Conservation (phyloP, 2,113 vertebrate genomes). For the Murina feae region DNA sequence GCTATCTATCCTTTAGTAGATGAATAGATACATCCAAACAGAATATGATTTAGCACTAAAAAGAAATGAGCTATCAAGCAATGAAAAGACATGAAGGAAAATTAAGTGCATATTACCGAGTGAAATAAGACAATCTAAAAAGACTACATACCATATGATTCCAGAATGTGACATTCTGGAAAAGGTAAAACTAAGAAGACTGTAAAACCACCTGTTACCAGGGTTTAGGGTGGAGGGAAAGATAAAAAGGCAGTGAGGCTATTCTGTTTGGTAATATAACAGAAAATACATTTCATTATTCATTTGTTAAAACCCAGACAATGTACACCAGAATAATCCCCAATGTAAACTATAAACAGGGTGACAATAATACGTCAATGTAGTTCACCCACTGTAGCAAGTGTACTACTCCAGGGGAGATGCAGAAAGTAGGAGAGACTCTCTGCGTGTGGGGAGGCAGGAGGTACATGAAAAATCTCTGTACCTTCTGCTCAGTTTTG, state of each 20-base stretch:
- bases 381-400: not conserved
- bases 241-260: not conserved
- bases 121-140: conserved; percentile 1
- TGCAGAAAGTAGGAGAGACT: not conserved
- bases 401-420: not conserved
- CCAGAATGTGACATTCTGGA: not conserved
- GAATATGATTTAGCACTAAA: not conserved
- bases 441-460: not conserved
- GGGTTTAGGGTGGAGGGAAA: not conserved
- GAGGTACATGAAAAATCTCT: not conserved
- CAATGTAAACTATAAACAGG: not conserved
- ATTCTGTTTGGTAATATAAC: not conserved
- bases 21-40: not conserved
- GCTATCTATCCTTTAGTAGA: not conserved
- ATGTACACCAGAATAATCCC: not conserved
- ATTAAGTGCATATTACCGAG: not conserved
- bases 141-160: not conserved
- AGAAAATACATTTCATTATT: not conserved
- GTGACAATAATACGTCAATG: not conserved
- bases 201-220: not conserved
- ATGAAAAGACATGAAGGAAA: not conserved
- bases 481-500: not conserved
- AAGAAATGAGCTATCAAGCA: not conserved
- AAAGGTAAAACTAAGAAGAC: not conserved
- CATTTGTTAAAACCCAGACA: not conserved